phyloP scores from a whole-genome alignment of 2,797 vertebrate species.

The Chelon auratus region DNA sequence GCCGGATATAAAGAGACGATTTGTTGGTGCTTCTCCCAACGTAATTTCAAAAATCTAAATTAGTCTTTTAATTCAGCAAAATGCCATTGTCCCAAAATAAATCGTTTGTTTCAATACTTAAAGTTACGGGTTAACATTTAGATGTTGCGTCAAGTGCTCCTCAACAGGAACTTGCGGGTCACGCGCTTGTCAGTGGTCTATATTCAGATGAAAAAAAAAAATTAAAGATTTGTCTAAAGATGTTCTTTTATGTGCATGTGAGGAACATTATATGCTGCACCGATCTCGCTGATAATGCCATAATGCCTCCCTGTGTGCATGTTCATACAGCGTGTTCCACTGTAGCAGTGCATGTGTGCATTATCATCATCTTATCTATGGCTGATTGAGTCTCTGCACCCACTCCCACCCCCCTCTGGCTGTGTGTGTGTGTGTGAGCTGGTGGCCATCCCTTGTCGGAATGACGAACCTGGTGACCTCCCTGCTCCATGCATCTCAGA shows the following conservation, averaged over 20 bases:
- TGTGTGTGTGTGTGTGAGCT: conserved; percentile 30
- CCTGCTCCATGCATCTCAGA: conserved; percentile 72
- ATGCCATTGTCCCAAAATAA: not conserved
- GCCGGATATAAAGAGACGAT: too few relatives aligned
- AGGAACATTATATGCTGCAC: conserved; percentile 18
- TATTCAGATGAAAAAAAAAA: conserved; percentile 31
- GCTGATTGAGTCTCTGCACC: conserved; percentile 44
- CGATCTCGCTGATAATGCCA: conserved; percentile 31
- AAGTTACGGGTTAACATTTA: conserved; percentile 15
- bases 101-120: not conserved
- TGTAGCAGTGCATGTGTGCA: conserved; percentile 46
- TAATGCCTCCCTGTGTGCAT: conserved; percentile 45
- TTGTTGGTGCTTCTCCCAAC: too few relatives aligned
- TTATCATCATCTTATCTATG: conserved; percentile 65
- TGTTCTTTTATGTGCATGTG: conserved; percentile 32
- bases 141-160: not conserved
- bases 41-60: not conserved
- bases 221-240: not conserved
- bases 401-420: not conserved
- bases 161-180: conserved; percentile 25
- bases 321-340: conserved; percentile 39
- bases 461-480: conserved; percentile 79
- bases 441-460: conserved; percentile 56
- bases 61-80: too few relatives aligned
- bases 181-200: conserved; percentile 30